A percentile compares a stretch with the other conserved stretches of the same genome.
phyloP scores from a whole-genome alignment of 1,140 invertebrate species.

The Ylistrum balloti region DNA sequence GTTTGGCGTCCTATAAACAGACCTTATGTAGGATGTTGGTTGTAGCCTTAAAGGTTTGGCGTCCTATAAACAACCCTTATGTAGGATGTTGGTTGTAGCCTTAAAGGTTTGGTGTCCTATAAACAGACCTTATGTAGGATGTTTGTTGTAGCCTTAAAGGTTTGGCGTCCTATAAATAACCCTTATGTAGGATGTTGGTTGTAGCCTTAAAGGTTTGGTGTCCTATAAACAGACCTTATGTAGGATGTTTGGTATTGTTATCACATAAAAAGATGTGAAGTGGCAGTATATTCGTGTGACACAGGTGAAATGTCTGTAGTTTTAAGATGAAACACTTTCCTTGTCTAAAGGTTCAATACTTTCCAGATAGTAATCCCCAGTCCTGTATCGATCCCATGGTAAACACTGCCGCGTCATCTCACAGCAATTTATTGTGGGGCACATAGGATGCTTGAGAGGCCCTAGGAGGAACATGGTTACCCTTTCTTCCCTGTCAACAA shows the following conservation, averaged over 20 bases:
- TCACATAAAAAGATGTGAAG: neutral
- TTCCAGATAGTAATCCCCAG: conserved; percentile 8
- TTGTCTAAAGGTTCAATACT: conserved; percentile 11
- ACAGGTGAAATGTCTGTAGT: neutral
- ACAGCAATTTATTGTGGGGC: neutral
- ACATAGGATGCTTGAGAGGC: neutral
- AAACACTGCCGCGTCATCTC: conserved; percentile 28
- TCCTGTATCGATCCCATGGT: conserved; percentile 13
- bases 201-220: neutral
- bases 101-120: too few relatives aligned
- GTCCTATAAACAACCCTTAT: too few relatives aligned
- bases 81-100: too few relatives aligned
- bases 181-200: neutral
- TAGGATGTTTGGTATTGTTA: neutral
- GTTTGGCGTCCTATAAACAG: too few relatives aligned
- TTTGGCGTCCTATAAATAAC: too few relatives aligned
- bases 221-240: neutral
- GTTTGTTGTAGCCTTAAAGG: too few relatives aligned
- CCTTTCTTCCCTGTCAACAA: neutral
- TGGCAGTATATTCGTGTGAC: conserved; percentile 37
- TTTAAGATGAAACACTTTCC: conserved; percentile 24
- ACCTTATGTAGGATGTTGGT: neutral
- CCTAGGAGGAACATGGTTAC: neutral
- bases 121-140: too few relatives aligned
- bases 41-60: too few relatives aligned